phyloP scores from a whole-genome alignment of 2,888 invertebrate species.

The Spialia ferax region DNA sequence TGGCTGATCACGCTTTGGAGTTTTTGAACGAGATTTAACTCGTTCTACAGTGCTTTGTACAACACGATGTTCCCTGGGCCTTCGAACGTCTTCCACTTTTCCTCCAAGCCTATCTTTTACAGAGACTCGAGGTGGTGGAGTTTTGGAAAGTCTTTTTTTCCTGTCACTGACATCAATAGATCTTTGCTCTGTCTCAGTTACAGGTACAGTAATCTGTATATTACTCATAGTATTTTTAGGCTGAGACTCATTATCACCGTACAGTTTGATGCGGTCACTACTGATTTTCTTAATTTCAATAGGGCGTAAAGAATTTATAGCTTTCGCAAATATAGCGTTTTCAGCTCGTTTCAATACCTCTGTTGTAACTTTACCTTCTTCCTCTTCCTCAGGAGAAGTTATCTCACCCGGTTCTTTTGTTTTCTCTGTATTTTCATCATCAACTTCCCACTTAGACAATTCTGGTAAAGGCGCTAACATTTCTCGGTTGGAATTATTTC shows the following conservation, averaged over 20 bases:
- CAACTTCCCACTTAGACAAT: conserved; percentile 96
- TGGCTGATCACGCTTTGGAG: conserved; percentile 75
- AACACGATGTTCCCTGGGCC: conserved; percentile 82
- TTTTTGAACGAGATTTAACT: conserved; percentile 84
- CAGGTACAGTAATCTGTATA: conserved; percentile 86
- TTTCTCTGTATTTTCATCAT: conserved; percentile 82
- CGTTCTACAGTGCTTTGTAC: conserved; percentile 85
- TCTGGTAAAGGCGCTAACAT: conserved; percentile 92
- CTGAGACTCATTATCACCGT: conserved; percentile 82
- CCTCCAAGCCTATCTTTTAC: conserved; percentile 94
- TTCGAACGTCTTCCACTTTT: conserved; percentile 88
- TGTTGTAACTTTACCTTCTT: conserved; percentile 91
- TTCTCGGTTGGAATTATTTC: conserved; percentile 78
- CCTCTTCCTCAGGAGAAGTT: conserved; percentile 78
- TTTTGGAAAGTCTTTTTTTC: conserved; percentile 74
- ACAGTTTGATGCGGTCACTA: conserved; percentile 89
- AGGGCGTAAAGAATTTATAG: conserved; percentile 92
- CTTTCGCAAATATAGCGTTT: conserved; percentile 96
- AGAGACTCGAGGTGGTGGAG: conserved; percentile 89
- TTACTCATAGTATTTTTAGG: conserved; percentile 74
- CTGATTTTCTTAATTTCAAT: conserved; percentile 92
- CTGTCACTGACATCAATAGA: conserved; percentile 80
- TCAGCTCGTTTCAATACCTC: conserved; percentile 97
- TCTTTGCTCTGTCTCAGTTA: conserved; percentile 73
- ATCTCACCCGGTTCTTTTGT: conserved; percentile 79